A percentile compares a stretch with the other conserved stretches of the same genome.
Evolutionary conservation across 2,113 vertebrate species (phyloP).

Genomic region (Macheiramphus alcinus): DNA sequence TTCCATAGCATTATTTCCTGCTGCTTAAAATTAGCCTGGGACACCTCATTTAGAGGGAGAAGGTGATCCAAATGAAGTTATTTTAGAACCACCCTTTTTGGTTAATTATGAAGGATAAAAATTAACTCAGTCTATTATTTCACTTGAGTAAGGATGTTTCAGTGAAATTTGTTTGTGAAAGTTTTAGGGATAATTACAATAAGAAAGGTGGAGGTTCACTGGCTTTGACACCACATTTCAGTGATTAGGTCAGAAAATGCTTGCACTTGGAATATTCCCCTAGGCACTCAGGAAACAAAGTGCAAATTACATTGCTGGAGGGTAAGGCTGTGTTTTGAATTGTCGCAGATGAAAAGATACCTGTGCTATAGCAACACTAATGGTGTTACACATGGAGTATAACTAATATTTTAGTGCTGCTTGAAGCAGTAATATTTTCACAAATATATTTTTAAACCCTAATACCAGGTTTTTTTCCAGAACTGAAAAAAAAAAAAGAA

Average conservation of each 20-base stretch:
- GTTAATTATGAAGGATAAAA: not conserved
- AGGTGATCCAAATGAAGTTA: not conserved
- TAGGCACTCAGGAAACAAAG: not conserved
- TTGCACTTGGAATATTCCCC: not conserved
- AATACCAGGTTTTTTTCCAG: not conserved
- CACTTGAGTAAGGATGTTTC: not conserved
- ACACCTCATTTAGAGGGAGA: not conserved
- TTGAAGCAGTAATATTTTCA: not conserved
- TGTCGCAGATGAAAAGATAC: not conserved
- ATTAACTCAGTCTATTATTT: not conserved
- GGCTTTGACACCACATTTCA: not conserved
- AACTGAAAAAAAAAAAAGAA: not conserved
- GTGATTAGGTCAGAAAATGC: not conserved
- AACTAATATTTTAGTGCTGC: not conserved
- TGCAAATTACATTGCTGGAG: not conserved
- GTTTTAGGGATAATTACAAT: not conserved
- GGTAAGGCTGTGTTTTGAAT: not conserved
- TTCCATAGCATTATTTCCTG: not conserved
- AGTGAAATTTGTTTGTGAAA: not conserved
- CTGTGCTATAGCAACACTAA: not conserved
- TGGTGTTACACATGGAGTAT: not conserved
- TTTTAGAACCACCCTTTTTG: not conserved
- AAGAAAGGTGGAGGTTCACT: not conserved
- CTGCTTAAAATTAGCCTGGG: not conserved
- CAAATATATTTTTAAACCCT: not conserved